Evolutionary conservation across 1,140 invertebrate genomes (phyloP), one percentile per base, ranked within the genome.

Genomic region (Lepidurus couesii): DNA sequence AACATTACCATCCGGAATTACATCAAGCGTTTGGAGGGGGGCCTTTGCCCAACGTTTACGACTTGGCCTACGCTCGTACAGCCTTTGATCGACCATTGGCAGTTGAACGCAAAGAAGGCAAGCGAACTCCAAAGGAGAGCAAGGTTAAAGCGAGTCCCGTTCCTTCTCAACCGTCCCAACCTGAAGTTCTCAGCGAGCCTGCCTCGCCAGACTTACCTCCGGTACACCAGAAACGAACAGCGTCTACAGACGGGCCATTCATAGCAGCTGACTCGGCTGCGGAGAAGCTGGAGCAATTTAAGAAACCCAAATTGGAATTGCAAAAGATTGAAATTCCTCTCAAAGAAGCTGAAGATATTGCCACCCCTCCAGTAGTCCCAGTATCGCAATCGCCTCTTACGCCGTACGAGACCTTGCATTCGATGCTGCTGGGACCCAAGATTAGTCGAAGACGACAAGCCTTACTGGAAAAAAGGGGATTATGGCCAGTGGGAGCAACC

Each of bases 1-100:
- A 95, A 82, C 93, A 95, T 85, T 95, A 95, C 83, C 94, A 96
- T 86, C 89, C 90, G 1, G 92, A 95, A 80, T 88, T 92, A 80
- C 89, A 88, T 1, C 90, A 93, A 82, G 90, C 91, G 83, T 84
- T 94, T 65, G 92, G 92, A 34, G 82, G 81, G 44, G 80, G 75
- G 7, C 88, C 88, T 8, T 93, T 92, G 4, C 92, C 93, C 21
- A 95, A 95, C 85, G 93, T 95, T 76, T 89, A 92, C 34, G 93
- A 95, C 84, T 85, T 95, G 76, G 93, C 93, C 0, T 91, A 92
- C 80, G 92, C 93, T 13, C 87, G 93, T 81, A 92, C 91, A 1
- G 89, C 77, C 1, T 81, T 78, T 74, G 78, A 78, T 43, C 76
- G 77, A n/a, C 53, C 53, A 7, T 65, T 65, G 13, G 53, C 53